Conservation (phyloP, 2,113 vertebrate species). For the Nannospalax galili region DNA sequence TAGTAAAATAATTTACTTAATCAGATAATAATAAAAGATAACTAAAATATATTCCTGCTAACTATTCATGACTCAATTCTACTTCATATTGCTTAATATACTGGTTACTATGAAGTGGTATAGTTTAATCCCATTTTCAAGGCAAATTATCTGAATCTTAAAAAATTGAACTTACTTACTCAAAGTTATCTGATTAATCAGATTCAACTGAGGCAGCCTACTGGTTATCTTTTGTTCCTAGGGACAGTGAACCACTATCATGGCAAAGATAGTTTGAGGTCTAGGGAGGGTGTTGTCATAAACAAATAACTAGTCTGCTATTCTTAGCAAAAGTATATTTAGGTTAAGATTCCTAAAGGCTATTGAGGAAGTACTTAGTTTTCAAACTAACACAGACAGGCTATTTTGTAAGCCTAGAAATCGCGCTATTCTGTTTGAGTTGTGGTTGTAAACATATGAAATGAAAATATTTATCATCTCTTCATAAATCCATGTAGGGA, state of each 20-base stretch:
- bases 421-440: not conserved
- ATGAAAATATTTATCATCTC: not conserved
- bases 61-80: not conserved
- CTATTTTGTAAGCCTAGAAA: not conserved
- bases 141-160: not conserved
- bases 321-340: constrained; percentile 45
- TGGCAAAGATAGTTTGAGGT: not conserved
- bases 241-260: not conserved
- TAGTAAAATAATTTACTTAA: not conserved
- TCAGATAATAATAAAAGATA: not conserved
- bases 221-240: not conserved
- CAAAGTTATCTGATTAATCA: not conserved
- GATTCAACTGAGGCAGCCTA: not conserved
- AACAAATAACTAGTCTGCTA: not conserved
- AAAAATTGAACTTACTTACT: not conserved
- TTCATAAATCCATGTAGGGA: not conserved
- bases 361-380: not conserved
- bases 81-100: not conserved
- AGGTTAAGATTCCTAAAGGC: not conserved
- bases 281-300: not conserved
- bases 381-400: not conserved
- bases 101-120: not conserved
- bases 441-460: not conserved
- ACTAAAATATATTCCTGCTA: not conserved
- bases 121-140: not conserved